Evolutionary conservation across 2,113 vertebrate genomes (phyloP).

Genomic region (Upupa epops): DNA sequence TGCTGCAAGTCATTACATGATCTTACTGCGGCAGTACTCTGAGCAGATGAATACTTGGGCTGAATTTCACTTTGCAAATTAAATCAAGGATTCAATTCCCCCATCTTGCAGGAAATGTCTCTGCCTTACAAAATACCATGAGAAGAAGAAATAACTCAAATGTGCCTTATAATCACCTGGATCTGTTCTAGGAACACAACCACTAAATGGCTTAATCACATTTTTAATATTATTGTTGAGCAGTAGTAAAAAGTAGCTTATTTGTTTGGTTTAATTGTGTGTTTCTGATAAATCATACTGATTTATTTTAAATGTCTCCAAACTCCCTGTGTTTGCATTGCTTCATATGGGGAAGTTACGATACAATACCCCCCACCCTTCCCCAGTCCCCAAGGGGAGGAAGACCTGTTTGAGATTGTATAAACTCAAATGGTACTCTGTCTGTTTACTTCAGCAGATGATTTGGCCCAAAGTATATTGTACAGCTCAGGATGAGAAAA

Average conservation of each 20-base stretch:
- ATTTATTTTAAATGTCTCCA: not conserved
- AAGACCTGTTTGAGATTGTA: not conserved
- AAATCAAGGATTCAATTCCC: conserved; percentile 5
- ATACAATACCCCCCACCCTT: not conserved
- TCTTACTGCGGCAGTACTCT: not conserved
- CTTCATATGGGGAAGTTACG: not conserved
- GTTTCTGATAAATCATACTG: not conserved
- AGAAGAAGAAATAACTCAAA: not conserved
- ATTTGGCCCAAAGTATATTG: not conserved
- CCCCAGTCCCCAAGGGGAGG: not conserved
- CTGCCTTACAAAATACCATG: not conserved
- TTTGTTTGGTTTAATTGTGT: not conserved
- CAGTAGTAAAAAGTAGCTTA: not conserved
- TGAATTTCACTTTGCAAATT: conserved; percentile 39
- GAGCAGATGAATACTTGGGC: conserved; percentile 25
- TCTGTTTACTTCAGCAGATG: conserved; percentile 31
- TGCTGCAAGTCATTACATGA: not conserved
- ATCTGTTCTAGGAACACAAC: not conserved
- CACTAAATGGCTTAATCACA: not conserved
- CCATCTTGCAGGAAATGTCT: conserved; percentile 1
- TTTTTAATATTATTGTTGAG: not conserved
- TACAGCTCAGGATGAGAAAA: conserved; percentile 32
- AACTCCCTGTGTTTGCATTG: not conserved
- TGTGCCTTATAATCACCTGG: not conserved
- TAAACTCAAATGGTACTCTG: not conserved